Base-by-base conservation (phyloP, 2,797 vertebrate genomes). In the Hyperoplus immaculatus region DNA sequence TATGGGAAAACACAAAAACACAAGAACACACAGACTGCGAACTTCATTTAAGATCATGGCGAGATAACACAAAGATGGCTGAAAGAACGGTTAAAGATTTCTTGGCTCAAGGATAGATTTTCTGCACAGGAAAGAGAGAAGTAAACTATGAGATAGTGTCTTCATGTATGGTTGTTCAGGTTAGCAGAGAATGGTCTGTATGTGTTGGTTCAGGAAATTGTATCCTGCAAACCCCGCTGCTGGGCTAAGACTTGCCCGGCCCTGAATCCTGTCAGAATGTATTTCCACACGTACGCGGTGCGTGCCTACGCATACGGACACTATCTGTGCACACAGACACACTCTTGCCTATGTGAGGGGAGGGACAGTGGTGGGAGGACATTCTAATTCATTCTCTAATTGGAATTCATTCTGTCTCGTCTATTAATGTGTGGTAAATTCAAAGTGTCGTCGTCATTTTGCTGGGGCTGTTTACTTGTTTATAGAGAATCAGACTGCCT, bases 221-320 rank as follows among this genome's bases (percentile, higher is more conserved):
- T 7, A 69, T 81, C 61, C 75, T 62, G n/a, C 68, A 66, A 54
- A 29, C 29, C 29, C 21, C 41, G 71, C 77, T 55, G 80, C 72
- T 68, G 77, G 36, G 55, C 14, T 74, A 36, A 74, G 76, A 84
- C 75, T 41, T 18, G 42, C 56, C 43, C 36, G 11, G 59, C 67
- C 36, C 65, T 63, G 59, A 86, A 78, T 89, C 82, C 81, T 59
- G 66, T 70, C 51, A 41, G 56, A 72, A 53, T 36, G 56, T 47
- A 63, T 78, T 39, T 36, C 51, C 42, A 21, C 82, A 80, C 29
- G 41, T 76, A 75, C 55, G 0, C 1, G 0, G 74, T 18, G 51
- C 68, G 54, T 70, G 62, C 67, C 61, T 18, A 0, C 16, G 39
- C 76, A 81, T 51, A 72, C 4, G 38, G 63, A 78, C 61, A 21